Percentiles rank a stretch among this genome's conserved stretches.
These are phyloP conservation scores for Bolinopsis microptera DNA, from an alignment of 37 sponge, comb jelly and placozoan genomes.

Conservation along the genomic window DNA sequence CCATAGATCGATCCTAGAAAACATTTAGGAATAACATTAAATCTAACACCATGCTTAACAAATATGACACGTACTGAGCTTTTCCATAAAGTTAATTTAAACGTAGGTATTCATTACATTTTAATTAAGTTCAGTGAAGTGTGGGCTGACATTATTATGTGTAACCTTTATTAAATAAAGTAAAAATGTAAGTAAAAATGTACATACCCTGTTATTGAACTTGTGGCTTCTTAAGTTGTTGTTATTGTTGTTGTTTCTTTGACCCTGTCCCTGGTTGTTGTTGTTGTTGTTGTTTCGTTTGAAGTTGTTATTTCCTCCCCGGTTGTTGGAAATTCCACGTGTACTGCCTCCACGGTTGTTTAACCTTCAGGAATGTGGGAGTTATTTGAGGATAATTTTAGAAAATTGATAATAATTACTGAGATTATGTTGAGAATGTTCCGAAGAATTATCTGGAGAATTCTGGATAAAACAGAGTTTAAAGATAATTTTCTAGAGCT, in stretches of 20 bases:
- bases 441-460: not conserved
- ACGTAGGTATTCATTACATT: too few species aligned
- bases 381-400: not conserved
- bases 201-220: not conserved
- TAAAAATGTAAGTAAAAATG: too few species aligned
- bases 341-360: conserved; percentile 28
- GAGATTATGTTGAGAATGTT: not conserved
- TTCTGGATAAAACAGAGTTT: not conserved
- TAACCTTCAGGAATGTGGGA: not conserved
- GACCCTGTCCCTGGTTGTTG: not conserved
- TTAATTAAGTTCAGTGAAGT: too few species aligned
- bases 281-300: not conserved
- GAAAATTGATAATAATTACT: not conserved
- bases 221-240: conserved; percentile 12
- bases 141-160: too few species aligned
- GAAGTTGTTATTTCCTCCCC: not conserved
- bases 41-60: too few species aligned
- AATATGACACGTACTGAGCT: too few species aligned
- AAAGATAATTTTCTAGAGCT: too few species aligned
- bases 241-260: not conserved
- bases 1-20: too few species aligned
- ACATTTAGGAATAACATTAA: too few species aligned
- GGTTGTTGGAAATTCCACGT: conserved; percentile 14
- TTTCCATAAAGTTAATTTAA: too few species aligned
- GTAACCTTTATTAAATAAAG: too few species aligned